phyloP scores from a whole-genome alignment of 2,113 vertebrate species.

The Lophura nycthemera region DNA sequence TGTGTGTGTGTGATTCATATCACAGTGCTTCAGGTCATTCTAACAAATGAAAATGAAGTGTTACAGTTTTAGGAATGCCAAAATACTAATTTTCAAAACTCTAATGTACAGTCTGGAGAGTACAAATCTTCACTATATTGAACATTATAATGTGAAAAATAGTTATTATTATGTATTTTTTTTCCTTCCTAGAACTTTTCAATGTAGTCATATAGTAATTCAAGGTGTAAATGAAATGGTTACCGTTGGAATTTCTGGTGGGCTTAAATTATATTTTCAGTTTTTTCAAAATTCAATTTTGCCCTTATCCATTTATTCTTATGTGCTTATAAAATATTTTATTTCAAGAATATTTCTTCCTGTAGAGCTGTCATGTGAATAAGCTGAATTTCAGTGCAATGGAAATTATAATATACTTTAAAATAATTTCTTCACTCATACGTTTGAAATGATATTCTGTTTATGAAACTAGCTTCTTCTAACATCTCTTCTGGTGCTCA shows the following conservation, averaged over 20 bases:
- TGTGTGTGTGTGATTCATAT: not conserved
- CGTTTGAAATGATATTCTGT: not conserved
- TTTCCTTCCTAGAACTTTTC: not conserved
- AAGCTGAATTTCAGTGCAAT: not conserved
- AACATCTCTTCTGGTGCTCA: not conserved
- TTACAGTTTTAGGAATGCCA: not conserved
- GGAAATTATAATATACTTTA: not conserved
- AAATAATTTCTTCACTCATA: not conserved
- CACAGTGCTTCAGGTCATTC: not conserved
- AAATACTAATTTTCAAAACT: not conserved
- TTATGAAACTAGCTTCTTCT: not conserved
- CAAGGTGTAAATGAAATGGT: not conserved
- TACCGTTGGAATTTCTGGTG: not conserved
- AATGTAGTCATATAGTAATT: not conserved
- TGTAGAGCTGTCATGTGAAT: not conserved
- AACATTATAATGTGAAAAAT: not conserved
- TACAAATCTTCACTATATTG: not conserved
- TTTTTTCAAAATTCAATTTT: not conserved
- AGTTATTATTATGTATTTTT: not conserved
- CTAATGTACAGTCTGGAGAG: not conserved
- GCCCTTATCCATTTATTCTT: not conserved
- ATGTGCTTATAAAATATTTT: not conserved
- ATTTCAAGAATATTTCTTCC: not conserved
- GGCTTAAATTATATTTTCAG: not conserved
- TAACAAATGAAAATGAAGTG: not conserved